A percentile compares a stretch with the other conserved stretches of the same genome.
phyloP scores from a whole-genome alignment of 2,113 vertebrate species.

The Glareola pratincola region DNA sequence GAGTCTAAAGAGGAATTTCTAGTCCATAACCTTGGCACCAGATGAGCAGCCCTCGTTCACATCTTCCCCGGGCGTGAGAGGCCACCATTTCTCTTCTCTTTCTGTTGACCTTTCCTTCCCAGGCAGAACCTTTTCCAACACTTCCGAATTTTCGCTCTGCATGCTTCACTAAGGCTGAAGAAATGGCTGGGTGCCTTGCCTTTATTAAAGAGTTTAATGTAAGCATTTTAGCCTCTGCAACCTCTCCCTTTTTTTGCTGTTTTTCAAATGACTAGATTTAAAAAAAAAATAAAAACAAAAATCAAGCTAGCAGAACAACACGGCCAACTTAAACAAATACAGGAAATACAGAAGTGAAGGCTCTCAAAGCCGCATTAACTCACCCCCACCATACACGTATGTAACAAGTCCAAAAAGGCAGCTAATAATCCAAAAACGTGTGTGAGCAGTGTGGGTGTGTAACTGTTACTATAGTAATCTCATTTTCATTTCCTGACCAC shows the following conservation, averaged over 20 bases:
- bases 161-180: not conserved
- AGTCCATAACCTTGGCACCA: not conserved
- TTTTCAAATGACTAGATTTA: not conserved
- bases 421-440: conserved; percentile 11
- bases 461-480: conserved; percentile 44
- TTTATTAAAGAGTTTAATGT: not conserved
- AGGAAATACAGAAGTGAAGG: conserved; percentile 35
- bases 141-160: not conserved
- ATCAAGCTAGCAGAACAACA: not conserved
- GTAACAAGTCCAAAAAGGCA: not conserved
- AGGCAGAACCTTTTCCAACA: conserved; percentile 9
- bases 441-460: conserved; percentile 42
- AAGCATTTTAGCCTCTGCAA: not conserved
- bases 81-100: not conserved
- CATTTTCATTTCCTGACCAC: conserved; percentile 42
- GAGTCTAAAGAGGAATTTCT: conserved; percentile 14
- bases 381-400: not conserved
- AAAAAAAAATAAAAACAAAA: not conserved
- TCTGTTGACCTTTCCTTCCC: not conserved
- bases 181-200: not conserved
- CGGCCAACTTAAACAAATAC: conserved; percentile 38
- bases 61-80: not conserved
- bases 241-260: not conserved
- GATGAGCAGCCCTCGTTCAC: not conserved
- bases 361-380: not conserved